Base-by-base conservation (phyloP, 2,113 vertebrate species). In the Australoheros scitulus region DNA sequence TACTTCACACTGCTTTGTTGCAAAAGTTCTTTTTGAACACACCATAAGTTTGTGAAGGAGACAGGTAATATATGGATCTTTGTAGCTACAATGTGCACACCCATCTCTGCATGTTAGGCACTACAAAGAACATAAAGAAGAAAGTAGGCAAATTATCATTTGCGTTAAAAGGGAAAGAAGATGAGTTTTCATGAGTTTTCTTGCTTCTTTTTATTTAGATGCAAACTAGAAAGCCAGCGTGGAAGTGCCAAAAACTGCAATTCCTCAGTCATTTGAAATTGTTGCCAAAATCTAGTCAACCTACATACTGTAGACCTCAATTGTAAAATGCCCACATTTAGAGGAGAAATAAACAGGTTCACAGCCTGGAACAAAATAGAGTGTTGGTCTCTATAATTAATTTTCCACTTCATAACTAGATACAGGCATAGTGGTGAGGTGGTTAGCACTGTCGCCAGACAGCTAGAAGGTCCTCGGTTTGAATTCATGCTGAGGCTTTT, bases 1-100 rank as follows among this genome's bases (percentile, higher is more conserved):
- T n/a, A 13, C 82, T 84, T 92, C 90, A 91, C 92, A 94, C 90
- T 86, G 5, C 84, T 91, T 64, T 90, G 89, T 90, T 87, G 87
- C 43, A n/a, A 76, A 92, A 57, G 52, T 84, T 82, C 76, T 75
- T 83, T 79, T 89, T 88, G 24, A 91, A 83, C 63, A 81, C 22
- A 1, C 29, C 15, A 10, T 18, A 59, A 6, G 50, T 82, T 87
- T 82, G 57, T 59, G 70, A 41, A 77, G 79, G 81, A 79, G 81
- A 81, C n/a, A 4, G 58, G 76, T 34, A 55, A 75, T 86, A 79
- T 79, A 83, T 64, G 56, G 61, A 18, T 83, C 17, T 57, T 57
- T 60, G 57, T 29, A 2, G n/a, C 75, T 55, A 58, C 58, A 38
- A 8, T 1, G 4, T 38, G 22, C 29, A 72, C 2, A 7, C 20